Evolutionary conservation across 2,888 invertebrate genomes (phyloP).

Genomic region (Blera fallax): DNA sequence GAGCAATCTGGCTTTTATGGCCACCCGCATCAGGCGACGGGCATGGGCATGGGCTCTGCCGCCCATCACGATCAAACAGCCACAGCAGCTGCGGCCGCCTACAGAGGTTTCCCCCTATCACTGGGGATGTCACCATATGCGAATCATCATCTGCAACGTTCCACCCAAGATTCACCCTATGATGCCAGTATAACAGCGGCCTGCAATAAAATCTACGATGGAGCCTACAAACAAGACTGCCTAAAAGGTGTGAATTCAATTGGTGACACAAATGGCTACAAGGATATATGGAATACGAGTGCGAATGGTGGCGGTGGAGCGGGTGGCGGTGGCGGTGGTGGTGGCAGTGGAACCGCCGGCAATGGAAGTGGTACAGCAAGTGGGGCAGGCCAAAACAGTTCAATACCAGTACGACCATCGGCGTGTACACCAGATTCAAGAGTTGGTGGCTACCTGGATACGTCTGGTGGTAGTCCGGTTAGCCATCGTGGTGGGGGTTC

Average conservation of each 20-base stretch:
- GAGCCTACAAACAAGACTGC: slow-evolving; percentile 88
- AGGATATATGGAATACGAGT: slow-evolving; percentile 86
- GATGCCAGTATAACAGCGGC: slow-evolving; percentile 94
- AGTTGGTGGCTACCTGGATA: slow-evolving; percentile 89
- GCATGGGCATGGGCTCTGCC: slow-evolving; percentile 85
- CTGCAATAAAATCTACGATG: slow-evolving; percentile 86
- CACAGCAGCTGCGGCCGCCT: slow-evolving; percentile 85
- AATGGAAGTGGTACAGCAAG: slow-evolving; percentile 85
- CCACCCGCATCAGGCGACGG: slow-evolving; percentile 92
- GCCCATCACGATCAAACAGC: slow-evolving; percentile 89
- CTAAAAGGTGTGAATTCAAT: slow-evolving; percentile 84
- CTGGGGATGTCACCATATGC: slow-evolving; percentile 93
- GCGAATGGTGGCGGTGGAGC: slow-evolving; percentile 83
- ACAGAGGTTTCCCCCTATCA: slow-evolving; percentile 93
- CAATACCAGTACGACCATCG: slow-evolving; percentile 89
- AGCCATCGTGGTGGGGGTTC: slow-evolving; percentile 89
- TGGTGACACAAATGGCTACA: slow-evolving; percentile 83
- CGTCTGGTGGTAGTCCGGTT: slow-evolving; percentile 88
- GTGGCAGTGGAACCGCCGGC: slow-evolving; percentile 77
- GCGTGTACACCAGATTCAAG: slow-evolving; percentile 95
- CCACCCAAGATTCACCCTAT: slow-evolving; percentile 95
- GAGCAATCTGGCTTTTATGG: slow-evolving; percentile 98
- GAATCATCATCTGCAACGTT: slow-evolving; percentile 89
- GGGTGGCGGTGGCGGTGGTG: slow-evolving; percentile 83
- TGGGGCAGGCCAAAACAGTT: slow-evolving; percentile 81